Evolutionary conservation across 2,797 vertebrate species (phyloP), one percentile per base, ranked within the genome.

Genomic region (Rhincodon typus): DNA sequence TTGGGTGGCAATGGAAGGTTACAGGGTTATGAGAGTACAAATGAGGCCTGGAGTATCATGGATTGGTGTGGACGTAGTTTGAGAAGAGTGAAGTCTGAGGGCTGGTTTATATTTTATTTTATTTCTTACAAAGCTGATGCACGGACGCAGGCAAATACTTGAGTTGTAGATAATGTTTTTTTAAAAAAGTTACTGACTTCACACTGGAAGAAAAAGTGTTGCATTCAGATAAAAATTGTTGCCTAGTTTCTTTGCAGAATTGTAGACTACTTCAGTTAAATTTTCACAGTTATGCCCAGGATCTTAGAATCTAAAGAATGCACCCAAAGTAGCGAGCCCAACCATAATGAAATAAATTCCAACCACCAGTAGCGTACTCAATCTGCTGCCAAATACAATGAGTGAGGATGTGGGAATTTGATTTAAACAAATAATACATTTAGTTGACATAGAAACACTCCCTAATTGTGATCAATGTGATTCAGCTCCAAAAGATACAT

Each of bases 401-500:
- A 88, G 7, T 57, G 50, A 88, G 86, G 86, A 88, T 88, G 86
- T 88, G 86, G 46, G 53, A 88, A 88, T 57, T 88, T 53, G 27
- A 57, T 88, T 88, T 88, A 88, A 34, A 86, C 82, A 86, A 86
- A 86, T 86, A 42, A 46, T 86, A 4, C 7, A 57, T 57, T 87
- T 87, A 87, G 46, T 23, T 34, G 30, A 53, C 57, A 66, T 15
- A 90, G 87, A n/a, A 90, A 66, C 53, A 66, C 15, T n/a, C 57
- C 46, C 34, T 62, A 62, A 17, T n/a, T 27, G 62, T n/a, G 53
- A 66, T 12, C 87, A 90, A 90, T 57, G 53, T 30, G 53, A 90
- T 30, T 90, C 87, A 90, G 57, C 34, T 62, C 17, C 53, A 90
- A 66, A 66, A 90, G 13, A n/a, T 15, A 90, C 57, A 66, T 90